A percentile compares a stretch with the other conserved stretches of the same genome.
Conservation (phyloP, 2,888 invertebrate genomes). For the Dasypolia templi region DNA sequence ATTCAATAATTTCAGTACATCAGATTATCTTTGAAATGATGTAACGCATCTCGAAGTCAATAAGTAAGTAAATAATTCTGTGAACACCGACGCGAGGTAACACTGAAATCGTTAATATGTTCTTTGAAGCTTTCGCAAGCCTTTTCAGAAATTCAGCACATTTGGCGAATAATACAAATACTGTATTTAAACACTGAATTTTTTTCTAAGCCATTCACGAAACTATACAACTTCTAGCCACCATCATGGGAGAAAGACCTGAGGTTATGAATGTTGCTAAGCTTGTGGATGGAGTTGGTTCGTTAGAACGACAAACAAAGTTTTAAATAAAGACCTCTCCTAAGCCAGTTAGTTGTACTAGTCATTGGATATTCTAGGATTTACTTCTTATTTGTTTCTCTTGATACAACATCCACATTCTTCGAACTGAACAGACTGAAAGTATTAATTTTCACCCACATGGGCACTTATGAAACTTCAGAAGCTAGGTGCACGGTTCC, state of each 20-base stretch:
- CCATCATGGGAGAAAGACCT: background rate
- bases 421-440: background rate
- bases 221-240: background rate
- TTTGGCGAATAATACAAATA: background rate
- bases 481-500: no score
- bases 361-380: background rate
- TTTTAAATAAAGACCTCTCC: background rate
- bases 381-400: background rate
- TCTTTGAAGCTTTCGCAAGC: background rate
- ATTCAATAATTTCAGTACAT: background rate
- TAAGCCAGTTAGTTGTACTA: background rate
- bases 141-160: background rate
- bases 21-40: background rate
- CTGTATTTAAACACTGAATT: background rate
- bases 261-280: background rate
- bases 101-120: background rate
- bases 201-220: background rate
- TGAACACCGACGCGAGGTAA: background rate
- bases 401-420: background rate
- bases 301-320: background rate
- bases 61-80: background rate
- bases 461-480: no score
- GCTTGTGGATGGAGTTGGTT: background rate
- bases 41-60: background rate
- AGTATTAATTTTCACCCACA: no score